Evolutionary conservation across 2,888 invertebrate species (phyloP).

Genomic region (Mechanitis messenoides): DNA sequence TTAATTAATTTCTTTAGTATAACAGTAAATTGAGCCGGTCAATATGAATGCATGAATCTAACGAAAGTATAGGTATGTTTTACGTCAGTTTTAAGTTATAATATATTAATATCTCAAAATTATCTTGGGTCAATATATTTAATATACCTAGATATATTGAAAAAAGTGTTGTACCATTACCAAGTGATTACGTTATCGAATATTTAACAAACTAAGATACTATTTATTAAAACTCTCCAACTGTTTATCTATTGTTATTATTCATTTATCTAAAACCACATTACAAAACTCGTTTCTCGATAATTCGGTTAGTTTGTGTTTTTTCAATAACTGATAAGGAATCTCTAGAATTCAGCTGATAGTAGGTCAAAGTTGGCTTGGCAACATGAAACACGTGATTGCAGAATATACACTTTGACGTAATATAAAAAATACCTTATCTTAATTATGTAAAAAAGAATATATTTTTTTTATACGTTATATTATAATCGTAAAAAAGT

Average conservation of each 20-base stretch:
- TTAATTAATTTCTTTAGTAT: slow-evolving; percentile 18
- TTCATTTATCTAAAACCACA: background rate
- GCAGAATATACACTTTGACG: background rate
- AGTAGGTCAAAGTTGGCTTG: slow-evolving; percentile 45
- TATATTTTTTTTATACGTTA: no score
- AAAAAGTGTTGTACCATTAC: no score
- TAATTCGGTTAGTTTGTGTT: background rate
- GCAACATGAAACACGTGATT: slow-evolving; percentile 29
- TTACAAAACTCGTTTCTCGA: background rate
- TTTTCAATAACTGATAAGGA: slow-evolving; percentile 10
- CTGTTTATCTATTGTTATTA: no score
- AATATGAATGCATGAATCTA: slow-evolving; percentile 26
- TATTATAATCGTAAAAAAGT: no score
- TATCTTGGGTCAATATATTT: no score
- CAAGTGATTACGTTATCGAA: no score
- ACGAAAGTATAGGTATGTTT: background rate
- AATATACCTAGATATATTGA: no score
- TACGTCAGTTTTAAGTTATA: no score
- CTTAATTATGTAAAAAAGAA: no score
- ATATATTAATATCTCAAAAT: no score
- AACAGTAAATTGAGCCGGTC: slow-evolving; percentile 19
- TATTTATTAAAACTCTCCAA: no score
- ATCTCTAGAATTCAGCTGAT: slow-evolving; percentile 28
- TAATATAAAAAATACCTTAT: background rate
- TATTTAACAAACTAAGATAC: no score